A percentile compares a stretch with the other conserved stretches of the same genome.
Evolutionary conservation across 2,888 invertebrate genomes (phyloP).

Genomic region (Lasioglossum figueresi): DNA sequence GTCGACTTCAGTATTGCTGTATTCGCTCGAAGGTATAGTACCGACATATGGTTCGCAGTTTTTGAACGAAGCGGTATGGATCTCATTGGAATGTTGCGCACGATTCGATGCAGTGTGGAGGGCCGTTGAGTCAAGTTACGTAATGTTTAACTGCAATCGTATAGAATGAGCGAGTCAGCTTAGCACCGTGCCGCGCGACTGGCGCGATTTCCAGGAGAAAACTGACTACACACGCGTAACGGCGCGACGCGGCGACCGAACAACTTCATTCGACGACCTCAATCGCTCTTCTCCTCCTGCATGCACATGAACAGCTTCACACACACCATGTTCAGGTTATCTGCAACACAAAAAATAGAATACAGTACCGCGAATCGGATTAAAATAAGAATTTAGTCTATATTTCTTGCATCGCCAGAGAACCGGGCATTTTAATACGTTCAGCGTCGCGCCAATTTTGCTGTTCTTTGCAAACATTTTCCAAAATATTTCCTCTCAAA

Average conservation of each 20-base stretch:
- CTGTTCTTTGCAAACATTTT: no score
- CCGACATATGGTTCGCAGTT: neutral
- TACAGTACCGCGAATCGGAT: neutral
- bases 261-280: conserved; percentile 18
- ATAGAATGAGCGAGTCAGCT: neutral
- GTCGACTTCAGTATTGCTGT: neutral
- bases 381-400: neutral
- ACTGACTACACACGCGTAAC: neutral
- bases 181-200: neutral
- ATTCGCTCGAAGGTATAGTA: neutral
- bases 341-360: conserved; percentile 76
- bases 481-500: no score
- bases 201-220: conserved; percentile 4
- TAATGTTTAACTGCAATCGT: neutral
- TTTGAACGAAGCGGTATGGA: neutral
- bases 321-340: conserved; percentile 89
- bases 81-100: conserved; percentile 36
- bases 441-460: no score
- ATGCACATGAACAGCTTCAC: conserved; percentile 93
- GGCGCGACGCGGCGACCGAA: neutral
- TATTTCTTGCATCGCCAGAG: no score
- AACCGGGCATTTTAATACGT: no score
- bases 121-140: neutral
- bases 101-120: neutral
- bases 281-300: conserved; percentile 86